Base-by-base conservation (phyloP, 2,888 invertebrate species). In the Leuctra nigra region DNA sequence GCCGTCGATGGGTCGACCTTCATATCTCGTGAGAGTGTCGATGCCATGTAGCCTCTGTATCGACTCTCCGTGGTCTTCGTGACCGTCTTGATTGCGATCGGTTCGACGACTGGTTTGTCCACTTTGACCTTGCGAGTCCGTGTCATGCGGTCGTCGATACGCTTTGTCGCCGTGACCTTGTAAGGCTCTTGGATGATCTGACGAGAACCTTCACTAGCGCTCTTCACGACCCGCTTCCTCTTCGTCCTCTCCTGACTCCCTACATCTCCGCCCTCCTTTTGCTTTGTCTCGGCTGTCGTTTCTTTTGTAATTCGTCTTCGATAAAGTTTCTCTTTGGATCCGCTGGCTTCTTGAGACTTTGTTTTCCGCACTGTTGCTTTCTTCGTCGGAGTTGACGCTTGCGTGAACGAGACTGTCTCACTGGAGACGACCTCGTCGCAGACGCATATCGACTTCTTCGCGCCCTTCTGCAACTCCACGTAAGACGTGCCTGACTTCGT, bases 21-120 rank as follows among this genome's bases (percentile, higher is more conserved):
- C 67, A 78, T 71, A 64, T 75, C 75, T 61, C 79, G 70, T 1
- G 81, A 78, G 39, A 81, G 65, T 22, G 81, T 81, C 1, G 80
- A 79, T 61, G 77, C 77, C 81, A 81, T 81, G 62, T 81, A 81
- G 41, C 79, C 76, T 35, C 50, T n/a, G 36, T 50, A 50, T 13
- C 50, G 50, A 20, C 50, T 50, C 35, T 50, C 50, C 11, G 50
- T 35, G 14, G 14, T n/a, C 13, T 50, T 50, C 18, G 50, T 29
- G 4, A 23, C 20, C 22, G 50, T 18, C 20, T 50, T 50, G 11
- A 41, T 20, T 3, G 50, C n/a, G 2, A 22, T 18, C n/a, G 50
- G 33, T 6, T 35, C 11, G 13, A 35, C 50, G n/a, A 33, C n/a
- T 13, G 33, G 36, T 13, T 44, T 44, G n/a, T 44, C 44, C 11